Conservation (phyloP, 2,113 vertebrate genomes). For the Macrotus californicus region DNA sequence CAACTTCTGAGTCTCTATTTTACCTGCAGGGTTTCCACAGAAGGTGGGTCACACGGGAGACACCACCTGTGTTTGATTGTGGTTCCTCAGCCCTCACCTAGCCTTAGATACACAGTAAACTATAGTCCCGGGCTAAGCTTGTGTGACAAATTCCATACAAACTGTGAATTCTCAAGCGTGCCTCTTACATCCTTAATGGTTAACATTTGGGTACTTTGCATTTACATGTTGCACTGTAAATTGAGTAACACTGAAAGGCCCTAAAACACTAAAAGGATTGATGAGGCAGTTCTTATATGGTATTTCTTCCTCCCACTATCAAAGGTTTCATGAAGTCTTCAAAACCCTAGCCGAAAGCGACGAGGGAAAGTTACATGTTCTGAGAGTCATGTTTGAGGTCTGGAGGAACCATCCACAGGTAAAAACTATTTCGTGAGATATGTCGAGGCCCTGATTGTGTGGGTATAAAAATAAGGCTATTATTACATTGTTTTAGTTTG, state of each 20-base stretch:
- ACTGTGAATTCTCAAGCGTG: neutral
- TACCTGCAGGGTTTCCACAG: neutral
- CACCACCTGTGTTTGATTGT: neutral
- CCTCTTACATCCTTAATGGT: neutral
- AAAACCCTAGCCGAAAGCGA: constrained; percentile 92
- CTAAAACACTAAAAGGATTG: constrained; percentile 1
- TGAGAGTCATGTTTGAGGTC: constrained; percentile 93
- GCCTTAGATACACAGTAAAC: neutral
- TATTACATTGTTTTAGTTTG: neutral
- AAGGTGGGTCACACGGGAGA: neutral
- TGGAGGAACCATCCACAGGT: constrained; percentile 99
- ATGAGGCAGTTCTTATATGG: constrained; percentile 20
- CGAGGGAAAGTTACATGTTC: constrained; percentile 96
- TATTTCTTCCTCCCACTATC: neutral
- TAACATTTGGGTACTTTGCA: constrained; percentile 1
- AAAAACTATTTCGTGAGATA: constrained; percentile 20
- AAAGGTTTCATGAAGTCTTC: constrained; percentile 97
- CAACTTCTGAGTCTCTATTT: neutral
- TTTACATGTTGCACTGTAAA: constrained; percentile 3
- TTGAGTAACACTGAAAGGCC: constrained; percentile 1
- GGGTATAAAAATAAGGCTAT: neutral
- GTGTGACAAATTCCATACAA: neutral
- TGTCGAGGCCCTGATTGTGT: neutral
- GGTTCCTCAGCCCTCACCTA: neutral
- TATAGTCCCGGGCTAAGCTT: neutral